These are phyloP conservation scores for Psittacula cyanocephala DNA, from an alignment of 2,113 vertebrate genomes.

Conservation along the genomic window DNA sequence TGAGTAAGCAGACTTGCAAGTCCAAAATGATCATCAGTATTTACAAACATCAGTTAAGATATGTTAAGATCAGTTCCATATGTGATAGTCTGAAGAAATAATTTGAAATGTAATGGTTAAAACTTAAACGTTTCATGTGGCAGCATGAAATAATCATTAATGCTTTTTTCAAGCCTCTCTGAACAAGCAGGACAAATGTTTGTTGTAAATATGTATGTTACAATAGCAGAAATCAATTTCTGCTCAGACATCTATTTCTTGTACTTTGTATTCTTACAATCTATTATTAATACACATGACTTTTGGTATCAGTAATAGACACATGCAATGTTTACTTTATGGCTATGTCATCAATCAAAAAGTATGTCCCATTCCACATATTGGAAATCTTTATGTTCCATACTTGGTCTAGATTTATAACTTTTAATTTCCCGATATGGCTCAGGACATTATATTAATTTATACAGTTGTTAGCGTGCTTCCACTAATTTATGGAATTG, in stretches of 20 bases:
- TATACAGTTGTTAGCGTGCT: background rate
- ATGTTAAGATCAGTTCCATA: background rate
- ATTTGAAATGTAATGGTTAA: background rate
- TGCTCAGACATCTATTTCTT: background rate
- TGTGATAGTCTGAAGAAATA: background rate
- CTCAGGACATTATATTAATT: background rate
- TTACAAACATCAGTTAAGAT: background rate
- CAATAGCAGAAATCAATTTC: background rate
- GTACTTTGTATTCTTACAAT: background rate
- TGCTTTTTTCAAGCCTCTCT: background rate
- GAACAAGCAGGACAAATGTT: background rate
- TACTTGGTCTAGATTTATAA: background rate
- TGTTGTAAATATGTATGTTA: background rate
- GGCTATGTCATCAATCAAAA: background rate
- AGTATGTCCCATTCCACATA: background rate
- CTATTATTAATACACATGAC: background rate
- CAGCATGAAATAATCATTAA: background rate
- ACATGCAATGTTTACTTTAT: background rate
- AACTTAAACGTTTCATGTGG: background rate
- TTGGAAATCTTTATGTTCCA: background rate
- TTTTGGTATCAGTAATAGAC: background rate
- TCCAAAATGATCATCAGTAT: background rate
- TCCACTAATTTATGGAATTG: background rate
- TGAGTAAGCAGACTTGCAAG: background rate
- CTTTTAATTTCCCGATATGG: background rate